Base-by-base conservation (phyloP, 2,113 vertebrate species). In the Meles meles region DNA sequence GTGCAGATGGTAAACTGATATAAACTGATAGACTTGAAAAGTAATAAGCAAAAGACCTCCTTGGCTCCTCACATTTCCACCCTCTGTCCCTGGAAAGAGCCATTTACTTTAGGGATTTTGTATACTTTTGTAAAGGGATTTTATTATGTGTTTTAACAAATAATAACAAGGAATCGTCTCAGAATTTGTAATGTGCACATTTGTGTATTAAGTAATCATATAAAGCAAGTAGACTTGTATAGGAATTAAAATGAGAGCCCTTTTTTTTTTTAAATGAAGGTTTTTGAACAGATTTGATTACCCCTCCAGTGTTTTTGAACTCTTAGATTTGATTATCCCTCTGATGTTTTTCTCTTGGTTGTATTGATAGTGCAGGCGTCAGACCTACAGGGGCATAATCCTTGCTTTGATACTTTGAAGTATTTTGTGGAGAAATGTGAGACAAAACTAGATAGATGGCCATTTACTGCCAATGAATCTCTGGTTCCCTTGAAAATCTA, bases 361-460 rank as follows among this genome's bases (percentile, higher is more conserved):
- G 27, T 96, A 29, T 42, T 96, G 59, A 80, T 1, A 67, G 84
- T 95, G 34, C 5, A 57, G 47, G 52, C 82, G 7, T 92, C 82
- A 57, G 6, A 57, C 49, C 47, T 83, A 76, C 3, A 34, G 55
- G 55, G 42, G 65, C 3, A 21, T 88, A 87, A 21, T 92, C 18
- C 34, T 94, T 76, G 25, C 55, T 71, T 94, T 88, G 44, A 71
- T 79, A 71, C 39, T 65, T 93, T 76, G 44, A 61, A 39, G 39
- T 94, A 57, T 76, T 86, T 88, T 93, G 65, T 96, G 55, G 80
- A 69, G 63, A 93, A 93, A 88, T 80, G 3, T 93, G 74, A 93
- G 34, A 39, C 47, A 42, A 42, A 92, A 61, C 49, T 81, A 76
- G 25, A 47, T 74, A 92, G 69, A 6, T 97, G 7, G 7, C 2